These are phyloP conservation scores for Leucosticte australis DNA, from an alignment of 2,113 vertebrate genomes.

Conservation along the genomic window DNA sequence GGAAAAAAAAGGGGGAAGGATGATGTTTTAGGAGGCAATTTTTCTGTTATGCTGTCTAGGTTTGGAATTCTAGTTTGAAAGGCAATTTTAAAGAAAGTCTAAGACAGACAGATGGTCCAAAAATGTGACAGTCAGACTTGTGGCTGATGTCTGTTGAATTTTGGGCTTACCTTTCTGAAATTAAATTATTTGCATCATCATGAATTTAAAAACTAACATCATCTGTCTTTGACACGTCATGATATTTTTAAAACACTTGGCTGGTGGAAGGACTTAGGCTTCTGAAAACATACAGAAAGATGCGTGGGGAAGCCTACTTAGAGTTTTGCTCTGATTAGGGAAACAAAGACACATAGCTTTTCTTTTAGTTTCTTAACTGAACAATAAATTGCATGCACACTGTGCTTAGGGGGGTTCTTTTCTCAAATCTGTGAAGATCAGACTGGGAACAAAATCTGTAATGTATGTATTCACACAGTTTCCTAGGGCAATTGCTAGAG, in stretches of 20 bases:
- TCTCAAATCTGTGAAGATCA: neutral
- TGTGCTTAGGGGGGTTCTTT: neutral
- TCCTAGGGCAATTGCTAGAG: neutral
- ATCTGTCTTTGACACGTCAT: neutral
- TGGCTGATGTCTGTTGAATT: neutral
- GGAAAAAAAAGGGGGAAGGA: rapidly evolving
- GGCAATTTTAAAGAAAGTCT: neutral
- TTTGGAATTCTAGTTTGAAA: neutral
- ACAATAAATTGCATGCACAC: neutral
- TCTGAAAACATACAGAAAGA: neutral
- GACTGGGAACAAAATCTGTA: neutral
- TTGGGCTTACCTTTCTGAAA: neutral
- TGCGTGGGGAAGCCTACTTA: neutral
- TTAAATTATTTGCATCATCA: neutral
- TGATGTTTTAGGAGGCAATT: neutral
- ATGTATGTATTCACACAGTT: neutral
- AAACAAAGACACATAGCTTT: neutral
- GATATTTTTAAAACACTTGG: neutral
- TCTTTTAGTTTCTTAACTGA: neutral
- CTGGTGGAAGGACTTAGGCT: neutral
- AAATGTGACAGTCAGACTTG: neutral
- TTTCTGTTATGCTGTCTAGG: neutral
- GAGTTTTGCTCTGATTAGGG: neutral
- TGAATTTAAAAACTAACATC: neutral
- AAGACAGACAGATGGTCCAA: neutral